A percentile compares a stretch with the other conserved stretches of the same genome.
These are phyloP conservation scores for Azorinus chamasolen DNA, from an alignment of 2,888 invertebrate genomes.

Conservation along the genomic window DNA sequence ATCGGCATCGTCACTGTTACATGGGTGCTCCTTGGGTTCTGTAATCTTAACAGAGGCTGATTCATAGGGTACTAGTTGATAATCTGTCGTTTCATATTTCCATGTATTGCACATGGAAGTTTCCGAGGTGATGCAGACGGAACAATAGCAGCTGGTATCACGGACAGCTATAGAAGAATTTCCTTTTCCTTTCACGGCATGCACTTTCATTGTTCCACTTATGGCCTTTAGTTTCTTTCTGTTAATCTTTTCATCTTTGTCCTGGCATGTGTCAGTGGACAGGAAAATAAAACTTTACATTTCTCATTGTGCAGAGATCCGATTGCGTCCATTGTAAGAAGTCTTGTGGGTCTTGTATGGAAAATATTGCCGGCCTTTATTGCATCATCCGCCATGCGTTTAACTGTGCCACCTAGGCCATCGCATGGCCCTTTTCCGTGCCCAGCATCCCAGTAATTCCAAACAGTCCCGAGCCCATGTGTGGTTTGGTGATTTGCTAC, in stretches of 20 bases:
- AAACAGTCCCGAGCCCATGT: background rate
- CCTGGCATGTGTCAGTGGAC: too few relatives aligned
- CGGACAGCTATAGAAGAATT: background rate
- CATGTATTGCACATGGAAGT: too few relatives aligned
- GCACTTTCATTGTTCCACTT: conserved; percentile 45
- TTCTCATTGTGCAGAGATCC: background rate
- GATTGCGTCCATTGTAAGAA: conserved; percentile 45
- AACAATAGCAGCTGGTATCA: conserved; percentile 24
- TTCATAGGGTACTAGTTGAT: too few relatives aligned
- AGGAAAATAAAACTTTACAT: too few relatives aligned
- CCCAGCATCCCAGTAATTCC: conserved; percentile 27
- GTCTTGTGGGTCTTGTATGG: conserved; percentile 36
- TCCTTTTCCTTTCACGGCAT: conserved; percentile 28
- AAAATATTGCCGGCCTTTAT: conserved; percentile 23
- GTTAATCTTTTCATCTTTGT: background rate
- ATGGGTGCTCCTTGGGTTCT: too few relatives aligned
- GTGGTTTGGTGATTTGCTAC: conserved; percentile 8
- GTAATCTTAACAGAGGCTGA: too few relatives aligned
- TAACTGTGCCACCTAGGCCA: conserved; percentile 24
- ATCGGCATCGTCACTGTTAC: too few relatives aligned
- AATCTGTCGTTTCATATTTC: too few relatives aligned
- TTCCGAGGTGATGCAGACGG: too few relatives aligned
- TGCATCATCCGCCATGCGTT: conserved; percentile 44
- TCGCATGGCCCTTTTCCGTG: conserved; percentile 36
- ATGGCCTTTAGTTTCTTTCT: conserved; percentile 12